These are phyloP conservation scores for Eciton burchellii DNA, from an alignment of 1,140 invertebrate genomes.

Conservation along the genomic window DNA sequence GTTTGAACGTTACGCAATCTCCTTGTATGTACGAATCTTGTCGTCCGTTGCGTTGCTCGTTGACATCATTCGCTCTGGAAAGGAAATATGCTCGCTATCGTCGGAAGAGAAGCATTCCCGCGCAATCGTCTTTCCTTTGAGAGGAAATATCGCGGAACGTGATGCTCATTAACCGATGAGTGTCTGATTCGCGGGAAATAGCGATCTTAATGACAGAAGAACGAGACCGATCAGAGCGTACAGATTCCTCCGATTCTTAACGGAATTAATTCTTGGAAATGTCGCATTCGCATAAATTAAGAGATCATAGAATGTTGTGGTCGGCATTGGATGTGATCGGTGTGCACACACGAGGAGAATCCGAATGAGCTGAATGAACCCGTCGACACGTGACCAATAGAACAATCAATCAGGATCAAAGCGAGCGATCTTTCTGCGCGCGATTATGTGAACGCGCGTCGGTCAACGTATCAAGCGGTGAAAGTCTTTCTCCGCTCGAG, in stretches of 20 bases:
- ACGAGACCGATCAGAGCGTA: not conserved
- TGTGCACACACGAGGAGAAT: slow-evolving; percentile 14
- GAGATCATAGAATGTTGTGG: slow-evolving; percentile 48
- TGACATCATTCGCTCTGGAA: slow-evolving; percentile 66
- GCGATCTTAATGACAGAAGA: slow-evolving; percentile 31
- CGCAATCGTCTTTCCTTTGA: slow-evolving; percentile 4
- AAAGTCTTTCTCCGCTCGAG: not conserved
- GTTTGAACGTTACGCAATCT: slow-evolving; percentile 19
- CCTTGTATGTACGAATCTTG: not conserved
- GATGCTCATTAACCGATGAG: slow-evolving; percentile 1
- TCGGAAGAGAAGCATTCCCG: not conserved
- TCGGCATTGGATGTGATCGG: not conserved
- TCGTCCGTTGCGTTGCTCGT: not conserved
- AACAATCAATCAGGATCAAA: slow-evolving; percentile 4
- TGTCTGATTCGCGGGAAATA: not conserved
- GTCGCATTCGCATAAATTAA: slow-evolving; percentile 58
- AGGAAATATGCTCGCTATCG: slow-evolving; percentile 9
- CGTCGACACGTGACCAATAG: not conserved
- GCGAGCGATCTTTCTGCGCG: not conserved
- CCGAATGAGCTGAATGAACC: slow-evolving; percentile 18
- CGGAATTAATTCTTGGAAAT: slow-evolving; percentile 69
- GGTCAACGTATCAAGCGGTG: not conserved
- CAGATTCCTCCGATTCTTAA: slow-evolving; percentile 47
- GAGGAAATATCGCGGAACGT: not conserved
- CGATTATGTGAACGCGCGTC: slow-evolving; percentile 17